Evolutionary conservation across 2,888 invertebrate species (phyloP).

Genomic region (Marasmarcha lunaedactyla): DNA sequence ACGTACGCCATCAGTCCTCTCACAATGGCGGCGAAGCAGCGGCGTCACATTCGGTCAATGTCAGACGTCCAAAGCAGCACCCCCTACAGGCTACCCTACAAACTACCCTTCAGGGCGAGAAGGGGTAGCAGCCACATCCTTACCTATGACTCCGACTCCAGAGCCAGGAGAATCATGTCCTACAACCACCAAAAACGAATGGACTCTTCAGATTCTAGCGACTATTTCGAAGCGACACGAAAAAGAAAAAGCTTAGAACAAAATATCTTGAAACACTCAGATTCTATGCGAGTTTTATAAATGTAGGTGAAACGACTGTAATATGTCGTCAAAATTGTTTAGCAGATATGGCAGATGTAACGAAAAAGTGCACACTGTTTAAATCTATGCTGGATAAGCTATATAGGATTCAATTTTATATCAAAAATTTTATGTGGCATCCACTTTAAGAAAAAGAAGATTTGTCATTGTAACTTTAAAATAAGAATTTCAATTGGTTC

Average conservation of each 20-base stretch:
- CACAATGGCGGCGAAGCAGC: conserved; percentile 46
- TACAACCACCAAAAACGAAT: conserved; percentile 32
- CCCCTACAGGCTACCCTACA: conserved; percentile 48
- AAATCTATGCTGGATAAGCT: no score
- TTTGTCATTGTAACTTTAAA: no score
- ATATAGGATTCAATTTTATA: no score
- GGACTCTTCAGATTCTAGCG: conserved; percentile 57
- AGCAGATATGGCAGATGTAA: no score
- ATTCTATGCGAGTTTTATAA: conserved; percentile 60
- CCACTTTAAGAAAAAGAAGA: no score
- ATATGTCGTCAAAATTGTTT: no score
- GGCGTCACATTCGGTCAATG: conserved; percentile 60
- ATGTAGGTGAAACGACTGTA: no score
- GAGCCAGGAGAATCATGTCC: conserved; percentile 36
- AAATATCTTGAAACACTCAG: conserved; percentile 53
- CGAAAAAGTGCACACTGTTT: no score
- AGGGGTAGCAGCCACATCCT: conserved; percentile 41
- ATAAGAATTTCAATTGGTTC: no score
- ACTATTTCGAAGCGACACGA: conserved; percentile 34
- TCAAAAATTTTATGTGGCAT: no score
- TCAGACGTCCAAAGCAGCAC: conserved; percentile 62
- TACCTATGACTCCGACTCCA: conserved; percentile 54
- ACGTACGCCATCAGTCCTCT: conserved; percentile 39
- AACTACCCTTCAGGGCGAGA: conserved; percentile 40
- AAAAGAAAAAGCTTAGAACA: conserved; percentile 41